These are phyloP conservation scores for Drosophila sordidula DNA, from an alignment of 2,888 invertebrate genomes.

Conservation along the genomic window DNA sequence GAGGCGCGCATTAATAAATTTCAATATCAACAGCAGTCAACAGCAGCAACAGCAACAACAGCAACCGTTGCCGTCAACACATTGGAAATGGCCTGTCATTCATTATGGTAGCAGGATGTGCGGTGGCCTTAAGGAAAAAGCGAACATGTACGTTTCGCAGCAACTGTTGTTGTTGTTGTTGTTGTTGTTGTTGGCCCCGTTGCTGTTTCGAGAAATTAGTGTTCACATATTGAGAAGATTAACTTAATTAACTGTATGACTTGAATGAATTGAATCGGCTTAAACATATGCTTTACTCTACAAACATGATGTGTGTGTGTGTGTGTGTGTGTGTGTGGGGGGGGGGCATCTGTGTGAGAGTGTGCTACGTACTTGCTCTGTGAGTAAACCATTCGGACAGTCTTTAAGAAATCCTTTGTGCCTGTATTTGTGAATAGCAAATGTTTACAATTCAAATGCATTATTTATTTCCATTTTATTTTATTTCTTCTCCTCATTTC, in stretches of 20 bases:
- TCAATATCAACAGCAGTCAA: constrained; percentile 63
- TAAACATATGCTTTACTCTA: constrained; percentile 12
- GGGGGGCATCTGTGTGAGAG: neutral
- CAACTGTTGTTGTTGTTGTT: constrained; percentile 29
- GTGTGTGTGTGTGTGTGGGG: neutral
- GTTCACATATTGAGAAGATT: constrained; percentile 69
- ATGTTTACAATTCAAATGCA: constrained; percentile 15
- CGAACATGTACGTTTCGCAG: constrained; percentile 26
- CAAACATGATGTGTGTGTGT: constrained; percentile 3
- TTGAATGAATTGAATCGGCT: constrained; percentile 66
- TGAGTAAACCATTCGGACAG: constrained; percentile 97
- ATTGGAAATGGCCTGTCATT: constrained; percentile 54
- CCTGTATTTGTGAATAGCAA: constrained; percentile 86
- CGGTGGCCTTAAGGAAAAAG: neutral
- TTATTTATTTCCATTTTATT: neutral
- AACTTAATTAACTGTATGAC: constrained; percentile 74
- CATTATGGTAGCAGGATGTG: constrained; percentile 32
- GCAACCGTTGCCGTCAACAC: constrained; percentile 56
- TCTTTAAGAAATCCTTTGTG: constrained; percentile 98
- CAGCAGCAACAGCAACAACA: constrained; percentile 40
- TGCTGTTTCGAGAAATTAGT: constrained; percentile 55
- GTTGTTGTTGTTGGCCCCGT: constrained; percentile 26
- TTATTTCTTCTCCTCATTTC: neutral
- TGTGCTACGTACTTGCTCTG: constrained; percentile 92
- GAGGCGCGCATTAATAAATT: constrained; percentile 69